Percentiles rank a stretch among this genome's conserved stretches.
Conservation (phyloP, 2,888 invertebrate species). For the Deilephila porcellus region DNA sequence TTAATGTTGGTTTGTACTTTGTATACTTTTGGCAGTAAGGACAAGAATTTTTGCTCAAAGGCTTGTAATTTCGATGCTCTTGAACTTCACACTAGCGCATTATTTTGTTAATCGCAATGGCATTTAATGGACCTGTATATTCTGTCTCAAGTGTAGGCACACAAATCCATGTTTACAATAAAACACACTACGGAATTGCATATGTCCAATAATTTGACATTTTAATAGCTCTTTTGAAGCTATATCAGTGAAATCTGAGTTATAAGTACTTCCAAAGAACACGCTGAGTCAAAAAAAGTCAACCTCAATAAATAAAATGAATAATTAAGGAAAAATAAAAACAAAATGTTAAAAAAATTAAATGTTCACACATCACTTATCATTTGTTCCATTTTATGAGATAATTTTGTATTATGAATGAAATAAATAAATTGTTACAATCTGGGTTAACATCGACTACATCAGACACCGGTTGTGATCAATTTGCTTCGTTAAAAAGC, state of each 20-base stretch:
- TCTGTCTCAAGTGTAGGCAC: background rate
- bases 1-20: too few species aligned
- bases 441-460: background rate
- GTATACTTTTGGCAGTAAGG: too few species aligned
- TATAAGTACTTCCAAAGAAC: conserved; percentile 14
- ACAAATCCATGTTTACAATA: background rate
- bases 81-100: too few species aligned
- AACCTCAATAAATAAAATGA: conserved; percentile 2
- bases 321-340: background rate
- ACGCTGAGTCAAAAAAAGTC: background rate
- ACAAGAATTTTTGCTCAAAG: too few species aligned
- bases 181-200: too few species aligned
- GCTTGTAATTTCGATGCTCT: too few species aligned
- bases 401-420: background rate
- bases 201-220: background rate
- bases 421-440: background rate
- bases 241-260: background rate
- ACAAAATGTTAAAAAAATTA: background rate
- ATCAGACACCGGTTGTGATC: background rate
- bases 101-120: too few species aligned
- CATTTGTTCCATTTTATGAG: background rate
- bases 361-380: background rate
- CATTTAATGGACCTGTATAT: too few species aligned
- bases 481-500: too few species aligned
- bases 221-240: conserved; percentile 8